These are phyloP conservation scores for Peromyscus aztecus DNA, from an alignment of 2,797 vertebrate species.

Conservation along the genomic window DNA sequence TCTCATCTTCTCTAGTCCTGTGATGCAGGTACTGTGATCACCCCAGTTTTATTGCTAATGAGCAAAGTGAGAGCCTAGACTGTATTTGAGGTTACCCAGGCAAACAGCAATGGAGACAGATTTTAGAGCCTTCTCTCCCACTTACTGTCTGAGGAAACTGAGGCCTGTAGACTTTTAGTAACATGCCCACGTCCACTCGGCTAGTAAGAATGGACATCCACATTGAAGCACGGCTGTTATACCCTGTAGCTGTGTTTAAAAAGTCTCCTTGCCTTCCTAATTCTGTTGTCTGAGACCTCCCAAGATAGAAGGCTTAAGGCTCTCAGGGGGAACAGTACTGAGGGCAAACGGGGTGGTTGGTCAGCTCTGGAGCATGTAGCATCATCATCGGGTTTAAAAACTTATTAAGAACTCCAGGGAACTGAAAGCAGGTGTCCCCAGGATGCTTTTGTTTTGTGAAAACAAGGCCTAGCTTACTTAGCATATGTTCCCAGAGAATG, in stretches of 20 bases:
- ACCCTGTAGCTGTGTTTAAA: neutral
- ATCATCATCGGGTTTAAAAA: neutral
- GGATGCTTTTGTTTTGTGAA: constrained; percentile 6
- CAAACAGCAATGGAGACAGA: neutral
- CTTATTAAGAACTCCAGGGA: neutral
- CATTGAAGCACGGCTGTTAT: neutral
- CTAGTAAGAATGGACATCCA: neutral
- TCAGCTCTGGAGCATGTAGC: neutral
- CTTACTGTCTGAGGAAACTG: neutral
- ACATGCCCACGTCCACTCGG: neutral
- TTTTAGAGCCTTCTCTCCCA: neutral
- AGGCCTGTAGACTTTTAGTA: neutral
- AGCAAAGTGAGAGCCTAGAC: neutral
- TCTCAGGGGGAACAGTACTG: neutral
- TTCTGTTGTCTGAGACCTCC: neutral
- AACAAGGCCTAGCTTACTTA: constrained; percentile 30
- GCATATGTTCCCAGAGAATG: constrained; percentile 6
- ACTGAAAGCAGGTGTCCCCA: neutral
- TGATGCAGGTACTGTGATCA: neutral
- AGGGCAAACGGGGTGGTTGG: neutral
- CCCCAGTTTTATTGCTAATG: neutral
- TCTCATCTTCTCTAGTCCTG: neutral
- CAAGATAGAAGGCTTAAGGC: neutral
- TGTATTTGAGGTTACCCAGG: neutral
- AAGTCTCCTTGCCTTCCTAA: neutral